phyloP scores from a whole-genome alignment of 37 sponge, comb jelly and placozoan species.

The Petrosia ficiformis region DNA sequence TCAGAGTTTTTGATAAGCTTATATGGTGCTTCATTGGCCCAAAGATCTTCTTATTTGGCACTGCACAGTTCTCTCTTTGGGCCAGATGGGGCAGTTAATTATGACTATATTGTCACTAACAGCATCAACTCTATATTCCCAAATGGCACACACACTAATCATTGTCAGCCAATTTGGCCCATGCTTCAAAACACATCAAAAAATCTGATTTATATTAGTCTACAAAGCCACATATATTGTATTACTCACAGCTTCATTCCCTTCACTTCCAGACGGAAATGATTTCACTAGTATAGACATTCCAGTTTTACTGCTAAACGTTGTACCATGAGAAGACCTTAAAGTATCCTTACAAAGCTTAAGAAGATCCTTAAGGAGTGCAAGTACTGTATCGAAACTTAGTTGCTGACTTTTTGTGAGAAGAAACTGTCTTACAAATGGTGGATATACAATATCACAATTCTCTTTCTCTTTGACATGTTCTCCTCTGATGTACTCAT shows the following conservation, averaged over 20 bases:
- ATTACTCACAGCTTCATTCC: conserved; percentile 5
- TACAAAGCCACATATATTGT: not conserved
- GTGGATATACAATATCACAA: conserved; percentile 28
- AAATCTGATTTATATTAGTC: too few species aligned
- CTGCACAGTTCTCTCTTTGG: too few species aligned
- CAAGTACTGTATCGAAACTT: conserved; percentile 26
- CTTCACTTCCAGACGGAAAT: conserved; percentile 8
- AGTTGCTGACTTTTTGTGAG: conserved; percentile 52
- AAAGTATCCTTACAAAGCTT: conserved; percentile 34
- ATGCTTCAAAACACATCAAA: too few species aligned
- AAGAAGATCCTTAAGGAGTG: conserved; percentile 66
- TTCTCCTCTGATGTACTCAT: conserved; percentile 31
- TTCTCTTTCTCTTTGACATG: not conserved
- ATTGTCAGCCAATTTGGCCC: too few species aligned
- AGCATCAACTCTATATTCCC: too few species aligned
- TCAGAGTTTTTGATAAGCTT: too few species aligned
- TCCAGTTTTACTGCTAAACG: conserved; percentile 38
- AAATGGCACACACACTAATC: too few species aligned
- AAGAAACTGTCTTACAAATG: conserved; percentile 56
- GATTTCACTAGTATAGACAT: conserved; percentile 61
- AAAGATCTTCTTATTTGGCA: too few species aligned
- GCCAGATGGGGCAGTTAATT: too few species aligned
- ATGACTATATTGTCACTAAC: too few species aligned
- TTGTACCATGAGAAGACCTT: conserved; percentile 11
- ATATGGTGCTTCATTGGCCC: too few species aligned